phyloP scores from a whole-genome alignment of 2,113 vertebrate genomes.

The Calonectris borealis region DNA sequence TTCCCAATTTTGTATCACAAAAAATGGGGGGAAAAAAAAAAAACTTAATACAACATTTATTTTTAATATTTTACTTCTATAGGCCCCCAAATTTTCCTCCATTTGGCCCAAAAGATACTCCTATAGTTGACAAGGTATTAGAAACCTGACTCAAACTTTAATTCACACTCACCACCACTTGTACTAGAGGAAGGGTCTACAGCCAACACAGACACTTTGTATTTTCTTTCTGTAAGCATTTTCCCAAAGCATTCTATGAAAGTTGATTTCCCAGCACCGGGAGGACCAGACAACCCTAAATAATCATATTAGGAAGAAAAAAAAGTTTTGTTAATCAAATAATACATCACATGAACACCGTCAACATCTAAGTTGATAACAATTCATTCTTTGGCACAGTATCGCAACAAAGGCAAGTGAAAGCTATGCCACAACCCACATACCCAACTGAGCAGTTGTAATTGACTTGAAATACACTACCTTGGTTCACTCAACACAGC shows the following conservation, averaged over 20 bases:
- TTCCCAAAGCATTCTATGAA: slow-evolving; percentile 98
- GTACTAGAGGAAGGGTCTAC: slow-evolving; percentile 97
- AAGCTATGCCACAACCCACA: background rate
- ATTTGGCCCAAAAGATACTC: background rate
- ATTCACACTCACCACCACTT: slow-evolving; percentile 86
- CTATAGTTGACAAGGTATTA: background rate
- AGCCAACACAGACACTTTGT: slow-evolving; percentile 91
- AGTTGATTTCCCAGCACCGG: slow-evolving; percentile 95
- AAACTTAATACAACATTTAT: background rate
- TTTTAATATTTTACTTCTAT: background rate
- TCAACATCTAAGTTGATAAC: background rate
- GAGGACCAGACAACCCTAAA: slow-evolving; percentile 93
- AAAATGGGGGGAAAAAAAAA: background rate
- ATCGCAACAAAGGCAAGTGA: background rate
- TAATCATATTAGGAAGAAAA: background rate
- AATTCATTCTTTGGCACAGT: background rate
- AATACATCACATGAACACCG: background rate
- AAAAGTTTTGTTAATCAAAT: background rate
- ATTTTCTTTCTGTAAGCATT: slow-evolving; percentile 89
- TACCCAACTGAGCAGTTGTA: background rate
- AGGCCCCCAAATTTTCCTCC: background rate
- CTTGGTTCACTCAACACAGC: background rate
- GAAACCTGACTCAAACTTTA: background rate
- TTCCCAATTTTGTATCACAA: background rate
- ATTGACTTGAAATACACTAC: background rate